Base-by-base conservation (phyloP, 2,888 invertebrate species). In the Priapulus caudatus region DNA sequence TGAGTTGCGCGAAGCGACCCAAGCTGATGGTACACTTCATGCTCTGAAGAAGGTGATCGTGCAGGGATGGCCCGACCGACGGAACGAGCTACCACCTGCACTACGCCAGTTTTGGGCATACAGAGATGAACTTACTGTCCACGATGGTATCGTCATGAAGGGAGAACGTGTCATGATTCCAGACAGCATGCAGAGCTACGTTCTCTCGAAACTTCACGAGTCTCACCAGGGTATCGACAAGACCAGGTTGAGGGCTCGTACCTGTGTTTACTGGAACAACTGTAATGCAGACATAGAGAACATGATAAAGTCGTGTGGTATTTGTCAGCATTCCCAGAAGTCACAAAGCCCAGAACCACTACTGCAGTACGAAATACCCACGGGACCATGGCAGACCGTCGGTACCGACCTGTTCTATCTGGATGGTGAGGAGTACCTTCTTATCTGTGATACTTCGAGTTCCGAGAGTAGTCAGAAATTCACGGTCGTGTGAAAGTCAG, bases 301-400 rank as follows among this genome's bases (percentile, higher is more conserved):
- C 4, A 43, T 47, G 18, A 18, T 44, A 47, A 45, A 16, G 10
- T 16, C n/a, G 5, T 50, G 50, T 48, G n/a, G 2, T 44, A 54
- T 18, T 4, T 52, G 55, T 44, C 50, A 56, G 19, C 46, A 43
- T 33, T 33, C 44, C 20, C 43, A 51, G 23, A 45, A 48, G 19
- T 15, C 48, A 10, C 56, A 55, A 23, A 16, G 23, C 18, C n/a
- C 20, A 5, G 49, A 50, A 48, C 43, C 56, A 16, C 23, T 52
- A 5, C n/a, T 2, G 16, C 50, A 23, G 19, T 48, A 47, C 21
- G 47, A 55, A 20, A 44, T 52, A 15, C 54, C 53, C 15, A n/a
- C 45, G 2, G 20, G 22, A 5, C 43, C 54, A 44, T 56, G 58
- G 54, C 5, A 52, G 10, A 51, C 22, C 20, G n/a, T 57, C 3